Percentiles rank a stretch among this genome's conserved stretches.
Conservation (phyloP, 2,797 vertebrate genomes). For the Myiotriccus ornatus region DNA sequence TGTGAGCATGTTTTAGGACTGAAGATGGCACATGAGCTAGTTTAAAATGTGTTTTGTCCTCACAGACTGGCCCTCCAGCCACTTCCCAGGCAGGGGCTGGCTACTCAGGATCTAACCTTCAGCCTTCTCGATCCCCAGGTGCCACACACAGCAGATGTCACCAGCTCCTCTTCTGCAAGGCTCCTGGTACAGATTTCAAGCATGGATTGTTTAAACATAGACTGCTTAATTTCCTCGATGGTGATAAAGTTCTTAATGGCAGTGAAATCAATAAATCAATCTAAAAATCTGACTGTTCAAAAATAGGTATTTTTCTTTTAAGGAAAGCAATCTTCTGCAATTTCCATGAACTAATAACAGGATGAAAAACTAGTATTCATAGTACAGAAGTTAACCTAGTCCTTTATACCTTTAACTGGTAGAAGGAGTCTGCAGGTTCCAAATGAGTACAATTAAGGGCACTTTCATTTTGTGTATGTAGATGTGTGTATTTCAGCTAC, state of each 20-base stretch:
- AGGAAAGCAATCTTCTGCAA: neutral
- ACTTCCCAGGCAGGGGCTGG: neutral
- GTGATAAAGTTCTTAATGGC: neutral
- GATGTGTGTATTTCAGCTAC: neutral
- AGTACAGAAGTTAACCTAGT: neutral
- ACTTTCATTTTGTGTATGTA: neutral
- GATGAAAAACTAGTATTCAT: neutral
- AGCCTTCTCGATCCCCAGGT: neutral
- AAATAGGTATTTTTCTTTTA: neutral
- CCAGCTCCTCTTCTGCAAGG: neutral
- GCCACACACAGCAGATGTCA: neutral
- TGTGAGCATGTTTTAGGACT: neutral
- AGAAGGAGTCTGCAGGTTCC: neutral
- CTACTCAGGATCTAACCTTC: neutral
- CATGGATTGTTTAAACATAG: neutral
- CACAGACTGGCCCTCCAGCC: accelerated
- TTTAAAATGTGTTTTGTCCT: neutral
- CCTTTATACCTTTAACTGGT: neutral
- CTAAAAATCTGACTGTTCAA: neutral
- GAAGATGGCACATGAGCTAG: neutral
- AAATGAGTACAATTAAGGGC: neutral
- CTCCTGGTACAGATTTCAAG: neutral
- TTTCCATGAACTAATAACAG: neutral
- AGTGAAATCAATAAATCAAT: neutral
- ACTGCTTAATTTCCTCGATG: neutral